Evolutionary conservation across 1,140 invertebrate species (phyloP), one percentile per base, ranked within the genome.

Genomic region (Leptinotarsa lineolata): DNA sequence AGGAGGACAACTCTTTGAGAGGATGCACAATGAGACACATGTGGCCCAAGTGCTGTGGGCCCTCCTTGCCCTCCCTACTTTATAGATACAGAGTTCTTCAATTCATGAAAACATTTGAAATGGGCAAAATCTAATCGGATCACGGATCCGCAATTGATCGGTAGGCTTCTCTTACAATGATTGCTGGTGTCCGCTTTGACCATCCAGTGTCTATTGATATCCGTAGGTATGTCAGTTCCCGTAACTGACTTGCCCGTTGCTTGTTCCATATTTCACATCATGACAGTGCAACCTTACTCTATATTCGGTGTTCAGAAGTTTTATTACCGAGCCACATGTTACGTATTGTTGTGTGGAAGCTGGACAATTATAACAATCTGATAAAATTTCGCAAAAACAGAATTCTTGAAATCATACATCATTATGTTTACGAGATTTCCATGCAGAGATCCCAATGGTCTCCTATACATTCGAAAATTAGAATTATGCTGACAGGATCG

Each of bases 191-290:
- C 86, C 11, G 90, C 90, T 85, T 93, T 92, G 2, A 99, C 87
- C 18, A 93, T 86, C 98, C 98, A 99, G 85, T 99, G 96, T 74
- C 96, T 98, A 85, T 99, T 99, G 59, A 96, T 92, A 87, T 99
- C 97, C 85, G 99, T 97, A 77, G 95, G 91, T 2, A 91, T 84
- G 76, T 95, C 92, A 3, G 93, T 94, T 2, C 92, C 98, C 8
- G 98, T 99, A 2, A 99, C 97, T 2, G 96, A 98, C 87, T 83
- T 99, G 98, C 1, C 97, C 96, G 83, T 95, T 98, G 1, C 98
- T 98, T 18, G 95, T 96, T 1, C 97, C 97, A 86, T 99, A 99
- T 85, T 99, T 99, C 1, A 99, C 94, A 87, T 99, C 97, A 85
- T 99, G 98, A 0, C 97, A 99, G 86, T 99, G 98, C 61, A 99